Evolutionary conservation across 2,797 vertebrate genomes (phyloP), one percentile per base, ranked within the genome.

Genomic region (Falco novaeseelandiae): DNA sequence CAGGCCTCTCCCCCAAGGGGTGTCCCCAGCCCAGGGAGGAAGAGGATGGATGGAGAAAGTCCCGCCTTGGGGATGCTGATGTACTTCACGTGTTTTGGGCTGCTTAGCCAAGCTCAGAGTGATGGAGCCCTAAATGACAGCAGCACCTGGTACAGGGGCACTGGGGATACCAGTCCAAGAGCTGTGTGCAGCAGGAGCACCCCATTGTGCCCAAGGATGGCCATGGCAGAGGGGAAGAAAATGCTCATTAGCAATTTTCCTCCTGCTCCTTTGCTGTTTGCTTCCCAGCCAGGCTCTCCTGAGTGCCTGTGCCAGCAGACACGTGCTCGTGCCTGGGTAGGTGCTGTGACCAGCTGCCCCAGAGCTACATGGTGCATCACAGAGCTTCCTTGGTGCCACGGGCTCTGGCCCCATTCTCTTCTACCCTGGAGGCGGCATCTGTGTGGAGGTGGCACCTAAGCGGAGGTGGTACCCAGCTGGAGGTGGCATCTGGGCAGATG

Each of bases 351-450:
- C 4, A 4, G 23, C 34, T 51, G 17, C 6, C 51, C 57, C 55
- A 40, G 55, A 0, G 1, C 36, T 30, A 10, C 2, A 1, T 23
- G 42, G 49, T 25, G 34, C 70, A n/a, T 48, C 22, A 0, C 26
- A 29, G 51, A 40, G 22, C 23, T 23, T 58, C 62, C 44, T 70
- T 1, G 2, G 30, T n/a, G 62, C 38, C 0, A 1, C 17, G 51
- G 40, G 26, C 17, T 12, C 23, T 4, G 11, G 6, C 8, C 8
- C 18, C 8, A 3, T 21, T 27, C 42, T 48, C 22, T 15, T 29
- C 21, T 23, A 17, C 4, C 16, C 40, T 2, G 0, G 2, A 21
- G 6, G 12, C 42, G 57, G 34, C 22, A 30, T 9, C 38, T 38
- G 46, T 10, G 49, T 1, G 2, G 36, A 19, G 32, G 29, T 34